Evolutionary conservation across 2,888 invertebrate genomes (phyloP), one percentile per base, ranked within the genome.

Genomic region (Sussaba pulchella): DNA sequence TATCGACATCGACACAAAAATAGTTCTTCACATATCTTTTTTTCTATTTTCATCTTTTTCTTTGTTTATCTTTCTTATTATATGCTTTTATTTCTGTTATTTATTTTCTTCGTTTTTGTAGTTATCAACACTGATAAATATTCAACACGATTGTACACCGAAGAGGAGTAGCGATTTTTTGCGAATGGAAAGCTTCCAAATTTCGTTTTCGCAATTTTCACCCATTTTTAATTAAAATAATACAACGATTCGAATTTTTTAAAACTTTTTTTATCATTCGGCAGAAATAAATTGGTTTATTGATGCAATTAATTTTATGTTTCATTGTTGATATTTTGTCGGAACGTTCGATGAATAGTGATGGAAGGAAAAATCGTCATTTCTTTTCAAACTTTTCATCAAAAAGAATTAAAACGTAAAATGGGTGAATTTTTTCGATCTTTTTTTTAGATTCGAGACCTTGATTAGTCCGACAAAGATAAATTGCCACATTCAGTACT

Each of bases 111-210:
- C 71, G 82, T 64, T 71, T 59, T 63, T 76, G 81, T 72, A 67
- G 63, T 73, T 85, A 82, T 84, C 85, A 84, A 88, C 87, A 89
- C 83, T 73, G 78, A 89, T 86, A 85, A 75, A 87, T 83, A 88
- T 85, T 86, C 85, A 85, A 88, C 85, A 87, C 86, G 82, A 87
- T 87, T 86, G 59, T 88, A 89, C 86, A 89, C 82, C 81, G 83
- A 87, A 85, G 77, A 84, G 83, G 54, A 77, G 83, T 85, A 83
- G 64, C 75, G 81, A 77, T 72, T 83, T 59, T 74, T 54, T 24
- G 19, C 26, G 72, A 80, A 52, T 72, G 76, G 66, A 78, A 81
- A 78, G 69, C 66, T 76, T 59, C 57, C 14, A 31, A 8, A 17
- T 21, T 64, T 64, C 45, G 26, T 47, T 41, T 14, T 26, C 9